These are phyloP conservation scores for Dioctria linearis DNA, from an alignment of 2,888 invertebrate species.

Conservation along the genomic window DNA sequence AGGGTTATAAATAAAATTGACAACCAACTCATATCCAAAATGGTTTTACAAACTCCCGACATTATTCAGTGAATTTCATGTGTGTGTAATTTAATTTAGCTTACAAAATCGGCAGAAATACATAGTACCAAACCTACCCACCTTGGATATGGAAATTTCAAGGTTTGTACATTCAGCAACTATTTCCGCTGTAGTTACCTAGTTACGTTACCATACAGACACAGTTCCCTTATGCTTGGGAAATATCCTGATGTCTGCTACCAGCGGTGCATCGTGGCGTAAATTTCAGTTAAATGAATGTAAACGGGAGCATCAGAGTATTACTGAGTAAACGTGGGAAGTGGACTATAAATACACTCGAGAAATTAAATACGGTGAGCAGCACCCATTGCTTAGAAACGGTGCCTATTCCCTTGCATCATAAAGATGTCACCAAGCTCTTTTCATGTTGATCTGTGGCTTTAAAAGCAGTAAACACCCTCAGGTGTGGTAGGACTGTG, in stretches of 20 bases:
- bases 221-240: background rate
- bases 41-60: no score
- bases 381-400: constrained; percentile 20
- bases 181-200: background rate
- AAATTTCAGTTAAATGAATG: constrained; percentile 30
- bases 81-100: constrained; percentile 31
- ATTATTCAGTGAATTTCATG: constrained; percentile 18
- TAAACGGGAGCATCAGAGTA: constrained; percentile 33
- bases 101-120: constrained; percentile 6
- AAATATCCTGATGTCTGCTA: background rate
- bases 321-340: constrained; percentile 21
- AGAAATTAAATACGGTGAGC: constrained; percentile 32
- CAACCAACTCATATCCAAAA: no score
- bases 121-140: background rate
- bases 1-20: no score
- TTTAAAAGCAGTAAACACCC: background rate
- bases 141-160: constrained; percentile 8
- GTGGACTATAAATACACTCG: constrained; percentile 34
- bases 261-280: background rate
- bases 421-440: constrained; percentile 22
- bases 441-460: constrained; percentile 15
- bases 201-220: constrained; percentile 1
- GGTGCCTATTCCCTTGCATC: background rate
- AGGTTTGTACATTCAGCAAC: background rate
- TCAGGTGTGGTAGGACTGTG: background rate